Evolutionary conservation across 2,797 vertebrate species (phyloP), one percentile per base, ranked within the genome.

Genomic region (Falco berigora): DNA sequence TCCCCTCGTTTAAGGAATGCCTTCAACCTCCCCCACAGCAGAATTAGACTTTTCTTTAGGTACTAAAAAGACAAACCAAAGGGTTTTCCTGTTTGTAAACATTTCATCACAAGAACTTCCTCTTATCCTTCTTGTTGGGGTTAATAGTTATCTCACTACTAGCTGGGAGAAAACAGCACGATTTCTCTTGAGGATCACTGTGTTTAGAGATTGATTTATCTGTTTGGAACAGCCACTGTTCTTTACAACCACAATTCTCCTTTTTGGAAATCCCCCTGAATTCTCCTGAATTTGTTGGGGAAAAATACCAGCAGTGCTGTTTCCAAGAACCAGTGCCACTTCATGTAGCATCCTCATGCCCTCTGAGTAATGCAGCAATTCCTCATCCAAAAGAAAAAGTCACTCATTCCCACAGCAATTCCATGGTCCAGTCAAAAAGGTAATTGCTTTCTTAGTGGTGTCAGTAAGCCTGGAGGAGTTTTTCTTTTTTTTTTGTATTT

Each of bases 81-180:
- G 30, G n/a, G 25, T 21, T 90, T 95, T 94, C 77, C 95, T 94
- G 55, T 82, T 91, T 87, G 67, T 80, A 96, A 95, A 89, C 19
- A 89, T 87, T 92, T 85, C 40, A 74, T 87, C 74, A 30, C 34
- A 87, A 93, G 63, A 82, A 81, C 40, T 92, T 95, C 81, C 71
- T 88, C 66, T 79, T 90, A 58, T 52, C 66, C n/a, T 92, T 96
- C 88, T 87, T 3, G 0, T 80, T 77, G 72, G 42, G 61, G 34
- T 83, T 95, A 90, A 87, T 72, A 58, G 20, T 84, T 91, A 50
- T 88, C 66, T 86, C 38, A 44, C 38, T 71, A 68, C 74, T 9
- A 86, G 59, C 55, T 76, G 36, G 27, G 47, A 94, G 52, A 94
- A 92, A 95, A 75, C 16, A 92, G 32, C 20, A 71, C 3, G 1